phyloP scores from a whole-genome alignment of 2,113 vertebrate genomes.

The Mustelus asterias region DNA sequence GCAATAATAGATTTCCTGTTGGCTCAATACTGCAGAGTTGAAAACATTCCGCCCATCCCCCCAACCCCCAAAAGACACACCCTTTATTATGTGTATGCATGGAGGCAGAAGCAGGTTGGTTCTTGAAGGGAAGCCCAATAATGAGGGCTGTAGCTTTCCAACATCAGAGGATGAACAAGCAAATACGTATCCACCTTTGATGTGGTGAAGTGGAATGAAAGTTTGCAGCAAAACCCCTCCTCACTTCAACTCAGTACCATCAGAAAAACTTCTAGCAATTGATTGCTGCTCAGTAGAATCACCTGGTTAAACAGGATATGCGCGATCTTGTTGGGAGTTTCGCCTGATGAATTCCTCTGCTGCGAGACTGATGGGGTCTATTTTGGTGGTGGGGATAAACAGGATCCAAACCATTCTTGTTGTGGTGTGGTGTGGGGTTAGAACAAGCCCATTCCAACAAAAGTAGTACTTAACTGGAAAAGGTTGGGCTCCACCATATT shows the following conservation, averaged over 20 bases:
- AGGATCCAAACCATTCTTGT: not conserved
- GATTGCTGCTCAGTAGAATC: not conserved
- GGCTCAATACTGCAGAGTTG: constrained; percentile 34
- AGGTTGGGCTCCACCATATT: not conserved
- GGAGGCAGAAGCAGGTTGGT: not conserved
- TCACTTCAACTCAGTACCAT: not conserved
- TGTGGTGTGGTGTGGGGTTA: not conserved
- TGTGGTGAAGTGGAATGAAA: not conserved
- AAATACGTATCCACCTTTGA: not conserved
- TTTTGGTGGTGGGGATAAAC: too few species aligned
- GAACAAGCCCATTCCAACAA: not conserved
- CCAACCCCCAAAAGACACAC: not conserved
- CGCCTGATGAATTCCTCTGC: too few species aligned
- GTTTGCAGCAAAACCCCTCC: not conserved
- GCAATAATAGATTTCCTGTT: not conserved
- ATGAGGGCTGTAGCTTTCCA: not conserved
- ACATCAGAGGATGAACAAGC: not conserved
- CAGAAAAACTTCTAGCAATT: not conserved
- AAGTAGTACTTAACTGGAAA: not conserved
- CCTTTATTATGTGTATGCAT: not conserved
- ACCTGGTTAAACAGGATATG: not conserved
- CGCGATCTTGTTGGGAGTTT: too few species aligned
- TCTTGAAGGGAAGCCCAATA: not conserved
- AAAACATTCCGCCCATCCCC: not conserved
- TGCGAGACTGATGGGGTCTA: too few species aligned